Evolutionary conservation across 2,888 invertebrate species (phyloP).

Genomic region (Mantis religiosa): DNA sequence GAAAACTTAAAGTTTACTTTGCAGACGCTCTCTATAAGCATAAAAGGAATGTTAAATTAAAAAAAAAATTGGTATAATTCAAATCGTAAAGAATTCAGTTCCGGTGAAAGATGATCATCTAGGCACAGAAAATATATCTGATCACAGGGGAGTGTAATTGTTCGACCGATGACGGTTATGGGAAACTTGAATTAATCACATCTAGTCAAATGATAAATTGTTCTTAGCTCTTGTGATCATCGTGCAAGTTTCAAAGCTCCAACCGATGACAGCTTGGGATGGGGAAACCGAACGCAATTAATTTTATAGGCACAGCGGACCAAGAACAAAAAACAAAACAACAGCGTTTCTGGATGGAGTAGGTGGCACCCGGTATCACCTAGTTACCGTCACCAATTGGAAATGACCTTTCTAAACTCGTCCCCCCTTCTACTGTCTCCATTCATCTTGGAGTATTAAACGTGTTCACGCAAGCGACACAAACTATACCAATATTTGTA

Average conservation of each 20-base stretch:
- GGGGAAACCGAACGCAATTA: neutral
- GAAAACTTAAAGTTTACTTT: no score
- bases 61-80: no score
- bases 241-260: neutral
- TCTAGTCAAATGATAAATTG: neutral
- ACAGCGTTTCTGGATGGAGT: neutral
- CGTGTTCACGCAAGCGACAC: conserved; percentile 16
- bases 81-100: no score
- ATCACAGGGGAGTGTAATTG: neutral
- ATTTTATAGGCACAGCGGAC: neutral
- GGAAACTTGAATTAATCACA: neutral
- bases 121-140: neutral
- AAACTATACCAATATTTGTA: conserved; percentile 17
- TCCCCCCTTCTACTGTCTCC: neutral
- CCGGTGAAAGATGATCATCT: no score
- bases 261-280: neutral
- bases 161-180: neutral
- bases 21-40: no score
- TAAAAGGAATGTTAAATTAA: no score
- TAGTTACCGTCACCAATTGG: conserved; percentile 17
- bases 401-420: conserved; percentile 4
- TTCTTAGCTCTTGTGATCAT: neutral
- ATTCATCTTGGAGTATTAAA: conserved; percentile 6
- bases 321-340: neutral
- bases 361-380: neutral